Evolutionary conservation across 2,888 invertebrate genomes (phyloP), one percentile per base, ranked within the genome.

Genomic region (Monopis laevigella): DNA sequence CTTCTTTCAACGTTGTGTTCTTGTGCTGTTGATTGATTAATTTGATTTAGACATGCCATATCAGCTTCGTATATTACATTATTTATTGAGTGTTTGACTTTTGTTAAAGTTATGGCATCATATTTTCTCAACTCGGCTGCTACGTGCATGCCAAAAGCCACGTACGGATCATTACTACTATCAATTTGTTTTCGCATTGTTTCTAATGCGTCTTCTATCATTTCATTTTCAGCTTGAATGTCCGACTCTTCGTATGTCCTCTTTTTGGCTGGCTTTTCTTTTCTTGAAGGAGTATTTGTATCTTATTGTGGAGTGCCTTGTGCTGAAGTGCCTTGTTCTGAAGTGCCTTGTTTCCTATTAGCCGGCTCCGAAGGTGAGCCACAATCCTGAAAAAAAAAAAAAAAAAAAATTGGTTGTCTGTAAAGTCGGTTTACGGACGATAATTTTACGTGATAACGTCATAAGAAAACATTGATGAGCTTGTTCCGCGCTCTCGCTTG

Each of bases 191-290:
- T 44, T 41, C 44, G 47, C 32, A 46, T 46, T 46, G 44, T 17
- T 46, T 46, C 44, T 44, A 46, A 41, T 39, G 47, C 47, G 27
- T 47, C 46, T 47, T 45, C 42, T 47, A 47, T 41, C n/a, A n/a
- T 46, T 43, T 43, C 26, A 45, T 46, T 46, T 42, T 45, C 42
- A 34, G 46, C 45, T 13, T 43, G 40, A 41, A 40, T 28, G 12
- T 40, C 45, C 26, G 43, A 45, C 36, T 44, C 40, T 42, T 44
- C 44, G 10, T 39, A 19, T 41, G 39, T 45, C 44, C 44, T 42
- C 41, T 39, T 44, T 12, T 44, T 45, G 8, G 39, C 44, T 13
- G 14, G 43, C 39, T 14, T 43, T 44, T 45, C 39, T 43, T 45
- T 45, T 46, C 42, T 42, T 46, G n/a, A n/a, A n/a, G 43, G 5